Evolutionary conservation across 2,797 vertebrate genomes (phyloP).

Genomic region (Macropodus opercularis): DNA sequence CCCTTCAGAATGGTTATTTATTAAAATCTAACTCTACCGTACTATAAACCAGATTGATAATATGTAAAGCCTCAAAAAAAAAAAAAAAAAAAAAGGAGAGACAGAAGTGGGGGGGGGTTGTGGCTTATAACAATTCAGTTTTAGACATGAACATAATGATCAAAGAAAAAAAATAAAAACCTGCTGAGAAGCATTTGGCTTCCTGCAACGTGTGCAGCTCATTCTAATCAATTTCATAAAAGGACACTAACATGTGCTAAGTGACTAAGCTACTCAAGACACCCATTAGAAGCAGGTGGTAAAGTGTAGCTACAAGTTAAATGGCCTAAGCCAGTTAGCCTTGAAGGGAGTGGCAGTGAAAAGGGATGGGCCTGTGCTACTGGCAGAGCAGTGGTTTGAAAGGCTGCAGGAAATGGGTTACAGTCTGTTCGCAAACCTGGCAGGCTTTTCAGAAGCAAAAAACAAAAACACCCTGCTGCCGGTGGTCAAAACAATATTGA

Average conservation of each 20-base stretch:
- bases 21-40: neutral
- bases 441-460: constrained; percentile 7
- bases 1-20: too few species aligned
- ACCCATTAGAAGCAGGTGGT: constrained; percentile 66
- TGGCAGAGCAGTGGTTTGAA: constrained; percentile 22
- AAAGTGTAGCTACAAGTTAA: constrained; percentile 57
- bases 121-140: neutral
- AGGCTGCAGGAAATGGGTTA: constrained; percentile 44
- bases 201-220: constrained; percentile 17
- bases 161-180: neutral
- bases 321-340: constrained; percentile 49
- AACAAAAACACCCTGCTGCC: constrained; percentile 6
- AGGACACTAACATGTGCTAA: constrained; percentile 57
- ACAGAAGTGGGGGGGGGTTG: neutral
- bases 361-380: constrained; percentile 16
- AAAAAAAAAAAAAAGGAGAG: neutral
- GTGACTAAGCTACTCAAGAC: constrained; percentile 58
- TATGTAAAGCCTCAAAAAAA: neutral
- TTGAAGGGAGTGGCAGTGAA: constrained; percentile 40
- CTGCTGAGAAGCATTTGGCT: neutral
- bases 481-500: neutral
- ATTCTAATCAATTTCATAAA: constrained; percentile 57
- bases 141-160: neutral
- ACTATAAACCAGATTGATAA: neutral
- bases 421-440: constrained; percentile 60